Evolutionary conservation across 2,797 vertebrate species (phyloP).

Genomic region (Nannoperca obscura): DNA sequence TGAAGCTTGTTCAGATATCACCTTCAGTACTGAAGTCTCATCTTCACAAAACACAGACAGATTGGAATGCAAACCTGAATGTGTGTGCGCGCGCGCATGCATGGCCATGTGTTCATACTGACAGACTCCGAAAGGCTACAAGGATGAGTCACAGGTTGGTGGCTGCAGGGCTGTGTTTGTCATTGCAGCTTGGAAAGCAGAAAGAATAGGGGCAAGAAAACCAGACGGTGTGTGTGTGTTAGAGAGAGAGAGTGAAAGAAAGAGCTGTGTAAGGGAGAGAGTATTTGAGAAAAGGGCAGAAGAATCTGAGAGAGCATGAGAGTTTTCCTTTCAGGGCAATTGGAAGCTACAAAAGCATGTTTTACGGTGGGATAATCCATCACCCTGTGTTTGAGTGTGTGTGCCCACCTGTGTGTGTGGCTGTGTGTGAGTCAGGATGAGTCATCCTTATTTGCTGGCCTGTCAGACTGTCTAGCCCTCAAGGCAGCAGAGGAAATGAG

Average conservation of each 20-base stretch:
- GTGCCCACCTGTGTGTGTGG: conserved; percentile 3
- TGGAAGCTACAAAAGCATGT: conserved; percentile 47
- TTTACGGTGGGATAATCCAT: conserved; percentile 49
- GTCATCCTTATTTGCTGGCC: conserved; percentile 72
- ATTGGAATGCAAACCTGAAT: conserved; percentile 55
- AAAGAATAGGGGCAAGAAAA: neutral
- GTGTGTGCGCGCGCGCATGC: neutral
- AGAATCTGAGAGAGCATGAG: conserved; percentile 26
- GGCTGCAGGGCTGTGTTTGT: conserved; percentile 57
- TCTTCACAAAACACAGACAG: conserved; percentile 56
- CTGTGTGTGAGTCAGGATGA: conserved; percentile 67
- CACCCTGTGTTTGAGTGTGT: conserved; percentile 20
- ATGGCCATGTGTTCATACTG: neutral
- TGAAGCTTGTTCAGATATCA: conserved; percentile 73
- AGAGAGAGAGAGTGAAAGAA: neutral
- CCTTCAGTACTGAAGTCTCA: conserved; percentile 50
- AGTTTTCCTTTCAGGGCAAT: conserved; percentile 50
- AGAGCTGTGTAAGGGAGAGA: conserved; percentile 10
- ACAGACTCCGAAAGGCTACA: conserved; percentile 36
- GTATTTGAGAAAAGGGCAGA: conserved; percentile 28
- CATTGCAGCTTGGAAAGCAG: conserved; percentile 14
- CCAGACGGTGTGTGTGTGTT: neutral
- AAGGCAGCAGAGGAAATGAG: conserved; percentile 49
- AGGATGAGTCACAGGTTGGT: conserved; percentile 68
- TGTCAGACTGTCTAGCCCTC: conserved; percentile 71